phyloP scores from a whole-genome alignment of 2,888 invertebrate genomes.

The Platerodrilus igneus region DNA sequence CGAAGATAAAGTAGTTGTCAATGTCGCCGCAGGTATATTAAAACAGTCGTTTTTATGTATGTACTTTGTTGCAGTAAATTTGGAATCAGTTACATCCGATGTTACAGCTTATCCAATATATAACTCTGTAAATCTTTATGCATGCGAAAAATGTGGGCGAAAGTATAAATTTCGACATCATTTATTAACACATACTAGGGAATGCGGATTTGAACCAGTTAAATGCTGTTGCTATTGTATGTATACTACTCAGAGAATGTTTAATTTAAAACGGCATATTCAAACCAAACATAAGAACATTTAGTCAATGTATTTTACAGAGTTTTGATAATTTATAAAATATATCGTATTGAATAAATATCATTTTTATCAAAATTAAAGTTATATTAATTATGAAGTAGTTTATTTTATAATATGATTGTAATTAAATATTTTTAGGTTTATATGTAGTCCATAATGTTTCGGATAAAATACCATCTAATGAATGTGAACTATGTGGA shows the following conservation, averaged over 20 bases:
- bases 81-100: no score
- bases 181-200: constrained; percentile 48
- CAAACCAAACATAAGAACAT: constrained; percentile 9
- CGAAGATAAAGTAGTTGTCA: no score
- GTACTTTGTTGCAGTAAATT: no score
- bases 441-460: background rate
- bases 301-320: no score
- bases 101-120: no score
- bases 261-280: constrained; percentile 15
- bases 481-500: constrained; percentile 36
- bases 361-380: background rate
- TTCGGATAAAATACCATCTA: constrained; percentile 34
- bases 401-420: background rate
- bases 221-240: constrained; percentile 12
- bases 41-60: no score
- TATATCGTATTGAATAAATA: constrained; percentile 1
- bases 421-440: background rate
- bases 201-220: constrained; percentile 13
- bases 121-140: constrained; percentile 8
- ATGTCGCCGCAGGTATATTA: no score
- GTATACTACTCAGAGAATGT: constrained; percentile 12
- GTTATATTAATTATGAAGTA: background rate
- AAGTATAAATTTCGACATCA: constrained; percentile 54
- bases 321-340: no score
- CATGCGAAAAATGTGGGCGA: constrained; percentile 46